phyloP scores from a whole-genome alignment of 2,113 vertebrate species.

The Melospiza georgiana region DNA sequence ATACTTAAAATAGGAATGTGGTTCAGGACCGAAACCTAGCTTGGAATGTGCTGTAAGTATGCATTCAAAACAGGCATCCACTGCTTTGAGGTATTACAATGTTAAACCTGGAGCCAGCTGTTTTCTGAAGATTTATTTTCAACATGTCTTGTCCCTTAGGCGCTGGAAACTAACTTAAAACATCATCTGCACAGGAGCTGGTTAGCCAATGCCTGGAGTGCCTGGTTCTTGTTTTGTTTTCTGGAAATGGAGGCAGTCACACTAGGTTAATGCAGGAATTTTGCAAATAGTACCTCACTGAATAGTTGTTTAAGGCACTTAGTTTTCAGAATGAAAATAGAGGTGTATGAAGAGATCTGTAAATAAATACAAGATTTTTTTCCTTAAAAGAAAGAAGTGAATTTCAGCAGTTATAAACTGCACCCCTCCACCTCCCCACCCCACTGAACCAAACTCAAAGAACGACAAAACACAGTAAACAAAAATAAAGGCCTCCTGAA shows the following conservation, averaged over 20 bases:
- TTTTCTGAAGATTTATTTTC: conserved; percentile 45
- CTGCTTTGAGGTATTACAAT: conserved; percentile 33
- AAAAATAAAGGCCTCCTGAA: background rate
- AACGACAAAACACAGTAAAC: background rate
- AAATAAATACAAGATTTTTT: background rate
- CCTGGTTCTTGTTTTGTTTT: conserved; percentile 20
- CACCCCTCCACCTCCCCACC: accelerated
- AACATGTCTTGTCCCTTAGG: background rate
- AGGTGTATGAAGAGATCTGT: background rate
- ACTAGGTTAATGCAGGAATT: background rate
- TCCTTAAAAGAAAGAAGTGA: background rate
- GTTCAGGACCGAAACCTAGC: background rate
- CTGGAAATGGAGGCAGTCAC: background rate
- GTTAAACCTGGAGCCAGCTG: conserved; percentile 37
- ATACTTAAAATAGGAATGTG: conserved; percentile 18
- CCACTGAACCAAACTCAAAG: background rate
- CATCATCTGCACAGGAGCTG: background rate
- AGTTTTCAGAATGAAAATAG: background rate
- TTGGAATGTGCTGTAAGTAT: conserved; percentile 13
- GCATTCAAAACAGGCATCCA: conserved; percentile 37
- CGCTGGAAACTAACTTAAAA: conserved; percentile 25
- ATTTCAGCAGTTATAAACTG: background rate
- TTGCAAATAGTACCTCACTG: background rate
- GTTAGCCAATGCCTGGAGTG: background rate
- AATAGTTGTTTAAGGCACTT: background rate